Evolutionary conservation across 2,888 invertebrate genomes (phyloP), one percentile per base, ranked within the genome.

Genomic region (Anaspis maculata): DNA sequence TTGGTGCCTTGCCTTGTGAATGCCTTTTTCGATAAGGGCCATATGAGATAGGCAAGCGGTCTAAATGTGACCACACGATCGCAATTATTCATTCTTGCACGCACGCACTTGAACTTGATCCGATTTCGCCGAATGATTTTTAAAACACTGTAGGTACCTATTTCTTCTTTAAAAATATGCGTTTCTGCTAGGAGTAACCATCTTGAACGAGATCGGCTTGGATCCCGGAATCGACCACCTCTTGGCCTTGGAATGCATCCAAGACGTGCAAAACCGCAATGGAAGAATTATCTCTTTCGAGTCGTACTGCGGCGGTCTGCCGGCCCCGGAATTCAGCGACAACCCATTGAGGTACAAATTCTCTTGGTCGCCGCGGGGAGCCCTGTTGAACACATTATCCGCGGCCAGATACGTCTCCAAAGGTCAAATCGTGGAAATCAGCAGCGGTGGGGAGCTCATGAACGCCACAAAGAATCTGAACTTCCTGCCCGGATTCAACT

Each of bases 291-390:
- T 87, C 39, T 95, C 95, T 0, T 98, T 96, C 58, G 80, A 92
- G 1, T 96, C 95, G 0, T 99, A 87, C 68, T 98, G 98, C 56
- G 98, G 98, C 44, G 87, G 98, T 36, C 67, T 99, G 14, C 98
- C 98, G 0, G 96, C 97, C 0, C 97, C 98, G 0, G 97, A 98
- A 65, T 83, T 80, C 59, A 95, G 96, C 3, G 83, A 87, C 58
- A 95, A 97, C 62, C 80, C 90, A 1, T 58, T 90, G 15, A 69
- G 90, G 16, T 92, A 92, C 64, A 92, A 92, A 60, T 94, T 92
- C 66, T 95, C 92, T 9, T 98, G 98, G 98, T 94, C 88, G 31
- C 98, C 98, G 1, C 76, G 88, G 22, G 95, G 91, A 4, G 95
- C 91, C 1, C 69, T 98, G 2, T 70, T 91, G 7, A 97, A 95